Evolutionary conservation across 2,113 vertebrate species (phyloP), one percentile per base, ranked within the genome.

Genomic region (Melanerpes formicivorus): DNA sequence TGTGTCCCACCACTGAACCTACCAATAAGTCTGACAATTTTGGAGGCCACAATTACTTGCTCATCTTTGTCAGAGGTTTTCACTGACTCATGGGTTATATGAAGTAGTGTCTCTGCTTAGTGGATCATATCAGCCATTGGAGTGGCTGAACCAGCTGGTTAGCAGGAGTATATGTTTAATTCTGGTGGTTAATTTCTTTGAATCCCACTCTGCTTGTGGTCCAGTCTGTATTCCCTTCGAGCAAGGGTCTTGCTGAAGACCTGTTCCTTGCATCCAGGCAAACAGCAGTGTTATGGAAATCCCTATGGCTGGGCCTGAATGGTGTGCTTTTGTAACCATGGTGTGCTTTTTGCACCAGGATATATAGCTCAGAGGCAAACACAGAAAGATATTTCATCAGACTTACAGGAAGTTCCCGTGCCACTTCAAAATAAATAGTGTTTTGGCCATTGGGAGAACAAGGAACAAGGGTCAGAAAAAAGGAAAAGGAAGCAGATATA

Each of bases 41-140:
- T 84, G 65, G 44, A 92, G 69, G 70, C 79, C 87, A 12, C 87
- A 92, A 87, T 94, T 91, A 92, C 37, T 74, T 67, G 92, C 62
- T 85, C 75, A 44, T 90, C 84, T 93, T 87, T 74, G 64, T 95
- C 75, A 94, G 60, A 90, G 85, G 64, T 87, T 92, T 85, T 92
- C 81, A 74, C 67, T 95, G 89, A 90, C 79, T 94, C 89, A 89
- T 26, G 32, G 40, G 30, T 70, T 93, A 67, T 7, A 87, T 94
- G 87, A 93, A 72, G 91, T 94, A 93, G 93, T 55, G 91, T 95
- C 93, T 94, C 84, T 80, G 48, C 60, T 56, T 93, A 91, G 84
- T 92, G 91, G 84, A 85, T 83, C 69, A 58, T 77, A 93, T 94
- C 87, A 89, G 66, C 89, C 87, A 71, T n/a, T 77, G 62, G 26